A percentile compares a stretch with the other conserved stretches of the same genome.
These are phyloP conservation scores for Ondatra zibethicus DNA, from an alignment of 2,113 vertebrate genomes.

Conservation along the genomic window DNA sequence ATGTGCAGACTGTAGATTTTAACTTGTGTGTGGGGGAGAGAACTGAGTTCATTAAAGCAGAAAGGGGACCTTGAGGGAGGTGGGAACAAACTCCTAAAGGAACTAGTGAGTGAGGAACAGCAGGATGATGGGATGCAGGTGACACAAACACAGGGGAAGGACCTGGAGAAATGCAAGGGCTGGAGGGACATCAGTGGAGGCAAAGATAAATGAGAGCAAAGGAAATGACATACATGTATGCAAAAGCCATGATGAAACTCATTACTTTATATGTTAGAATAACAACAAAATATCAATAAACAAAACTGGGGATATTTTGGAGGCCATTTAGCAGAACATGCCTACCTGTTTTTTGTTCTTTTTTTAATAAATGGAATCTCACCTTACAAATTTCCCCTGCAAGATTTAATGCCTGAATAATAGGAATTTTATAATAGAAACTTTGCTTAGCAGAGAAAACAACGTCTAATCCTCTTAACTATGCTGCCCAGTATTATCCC, in stretches of 20 bases:
- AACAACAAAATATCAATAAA: background rate
- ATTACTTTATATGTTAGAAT: background rate
- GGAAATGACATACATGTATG: background rate
- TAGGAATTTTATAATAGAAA: constrained; percentile 39
- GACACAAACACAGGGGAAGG: background rate
- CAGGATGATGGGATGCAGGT: background rate
- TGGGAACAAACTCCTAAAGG: background rate
- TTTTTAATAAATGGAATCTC: constrained; percentile 47
- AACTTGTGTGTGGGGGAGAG: background rate
- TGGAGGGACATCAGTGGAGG: no score
- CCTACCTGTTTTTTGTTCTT: background rate
- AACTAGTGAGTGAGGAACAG: no score
- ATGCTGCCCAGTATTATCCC: constrained; percentile 18
- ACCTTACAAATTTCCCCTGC: constrained; percentile 54
- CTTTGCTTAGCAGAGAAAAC: constrained; percentile 56
- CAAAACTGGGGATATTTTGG: background rate
- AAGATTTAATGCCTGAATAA: constrained; percentile 56
- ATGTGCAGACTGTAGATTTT: background rate
- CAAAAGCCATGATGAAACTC: background rate
- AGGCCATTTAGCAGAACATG: background rate
- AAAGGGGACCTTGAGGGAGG: background rate
- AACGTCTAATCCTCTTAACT: constrained; percentile 74
- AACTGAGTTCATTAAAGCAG: background rate
- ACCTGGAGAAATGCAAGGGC: no score
- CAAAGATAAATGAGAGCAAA: background rate